A percentile compares a stretch with the other conserved stretches of the same genome.
phyloP scores from a whole-genome alignment of 2,888 invertebrate genomes.

The Crocallis elinguaria region DNA sequence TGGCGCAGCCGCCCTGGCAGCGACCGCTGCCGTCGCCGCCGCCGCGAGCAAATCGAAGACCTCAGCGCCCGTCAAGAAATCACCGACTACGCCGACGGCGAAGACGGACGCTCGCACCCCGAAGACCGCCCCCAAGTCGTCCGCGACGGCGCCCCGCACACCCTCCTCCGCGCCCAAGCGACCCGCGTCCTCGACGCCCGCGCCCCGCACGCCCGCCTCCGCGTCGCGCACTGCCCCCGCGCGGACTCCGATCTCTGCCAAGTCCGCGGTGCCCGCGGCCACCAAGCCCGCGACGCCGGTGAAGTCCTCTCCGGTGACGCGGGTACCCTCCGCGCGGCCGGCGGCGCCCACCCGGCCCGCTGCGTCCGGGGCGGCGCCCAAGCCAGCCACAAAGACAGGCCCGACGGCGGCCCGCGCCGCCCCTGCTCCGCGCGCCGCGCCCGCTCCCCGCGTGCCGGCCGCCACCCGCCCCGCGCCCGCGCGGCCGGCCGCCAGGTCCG shows the following conservation, averaged over 20 bases:
- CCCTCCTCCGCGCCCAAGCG: slow-evolving; percentile 45
- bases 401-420: slow-evolving; percentile 30
- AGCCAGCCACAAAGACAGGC: slow-evolving; percentile 24
- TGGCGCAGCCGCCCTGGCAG: slow-evolving; percentile 44
- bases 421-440: slow-evolving; percentile 14
- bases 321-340: slow-evolving; percentile 17
- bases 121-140: slow-evolving; percentile 44
- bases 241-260: slow-evolving; percentile 42
- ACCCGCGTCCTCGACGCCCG: slow-evolving; percentile 33
- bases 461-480: slow-evolving; percentile 14
- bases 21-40: slow-evolving; percentile 31
- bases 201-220: slow-evolving; percentile 54
- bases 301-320: slow-evolving; percentile 33
- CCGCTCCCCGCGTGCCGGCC: slow-evolving; percentile 9
- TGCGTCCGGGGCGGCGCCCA: slow-evolving; percentile 31
- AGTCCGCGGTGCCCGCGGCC: slow-evolving; percentile 25
- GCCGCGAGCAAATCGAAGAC: slow-evolving; percentile 41
- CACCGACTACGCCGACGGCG: slow-evolving; percentile 52
- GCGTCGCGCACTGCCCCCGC: slow-evolving; percentile 43
- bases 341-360: slow-evolving; percentile 39
- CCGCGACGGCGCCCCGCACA: slow-evolving; percentile 44
- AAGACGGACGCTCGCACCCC: slow-evolving; percentile 50
- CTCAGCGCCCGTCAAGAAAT: slow-evolving; percentile 47
- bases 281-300: slow-evolving; percentile 28
- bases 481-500: slow-evolving; percentile 29